Conservation (phyloP, 2,113 vertebrate genomes). For the Hemicordylus capensis region DNA sequence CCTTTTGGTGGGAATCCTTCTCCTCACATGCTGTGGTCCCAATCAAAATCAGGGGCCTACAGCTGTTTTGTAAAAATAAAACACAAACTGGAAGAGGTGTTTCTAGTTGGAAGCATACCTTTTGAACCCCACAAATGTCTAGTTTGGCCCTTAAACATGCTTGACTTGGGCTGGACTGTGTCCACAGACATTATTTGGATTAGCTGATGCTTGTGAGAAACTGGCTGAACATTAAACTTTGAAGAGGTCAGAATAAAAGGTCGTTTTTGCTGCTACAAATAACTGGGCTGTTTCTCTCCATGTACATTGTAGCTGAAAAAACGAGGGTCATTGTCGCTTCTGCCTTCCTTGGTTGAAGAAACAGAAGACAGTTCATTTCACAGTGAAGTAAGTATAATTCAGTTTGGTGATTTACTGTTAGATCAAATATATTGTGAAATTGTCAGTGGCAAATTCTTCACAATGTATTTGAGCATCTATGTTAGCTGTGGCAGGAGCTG, state of each 20-base stretch:
- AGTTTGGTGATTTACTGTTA: not conserved
- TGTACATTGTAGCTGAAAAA: slow-evolving; percentile 67
- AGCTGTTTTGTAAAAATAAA: too few species aligned
- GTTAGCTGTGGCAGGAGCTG: not conserved
- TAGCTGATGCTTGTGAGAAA: slow-evolving; percentile 28
- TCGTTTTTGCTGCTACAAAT: slow-evolving; percentile 14
- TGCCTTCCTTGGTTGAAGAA: slow-evolving; percentile 78
- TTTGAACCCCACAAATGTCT: too few species aligned
- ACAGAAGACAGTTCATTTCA: slow-evolving; percentile 70
- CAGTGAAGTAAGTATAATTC: slow-evolving; percentile 66
- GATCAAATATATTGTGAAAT: not conserved
- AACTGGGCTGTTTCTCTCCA: not conserved
- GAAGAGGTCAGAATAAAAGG: slow-evolving; percentile 16
- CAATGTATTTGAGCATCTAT: not conserved
- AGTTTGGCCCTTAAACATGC: slow-evolving; percentile 34
- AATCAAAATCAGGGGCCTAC: not conserved
- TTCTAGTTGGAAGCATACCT: too few species aligned
- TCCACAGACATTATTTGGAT: not conserved
- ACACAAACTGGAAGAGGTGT: too few species aligned
- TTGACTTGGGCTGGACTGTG: not conserved
- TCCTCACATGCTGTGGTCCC: too few species aligned
- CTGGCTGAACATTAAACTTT: not conserved
- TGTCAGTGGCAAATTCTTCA: slow-evolving; percentile 15
- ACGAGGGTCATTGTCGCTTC: slow-evolving; percentile 64
- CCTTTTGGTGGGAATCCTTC: too few species aligned